Evolutionary conservation across 1,140 invertebrate genomes (phyloP).

Genomic region (Eubasilissa regina): DNA sequence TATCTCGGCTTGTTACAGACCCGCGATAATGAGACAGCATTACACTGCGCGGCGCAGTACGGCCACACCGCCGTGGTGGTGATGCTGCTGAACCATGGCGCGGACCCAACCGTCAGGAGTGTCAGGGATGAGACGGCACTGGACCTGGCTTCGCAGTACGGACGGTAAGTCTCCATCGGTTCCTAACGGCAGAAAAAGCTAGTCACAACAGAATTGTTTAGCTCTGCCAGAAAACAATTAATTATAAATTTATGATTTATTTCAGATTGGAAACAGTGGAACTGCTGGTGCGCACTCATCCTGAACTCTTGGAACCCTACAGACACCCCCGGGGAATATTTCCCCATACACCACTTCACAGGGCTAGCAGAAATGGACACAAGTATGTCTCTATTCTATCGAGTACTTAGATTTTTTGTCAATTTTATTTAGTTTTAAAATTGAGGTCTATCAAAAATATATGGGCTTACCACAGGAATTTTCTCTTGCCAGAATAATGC

Average conservation of each 20-base stretch:
- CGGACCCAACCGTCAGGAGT: slow-evolving; percentile 93
- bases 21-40: slow-evolving; percentile 92
- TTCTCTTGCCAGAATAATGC: too few species aligned
- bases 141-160: slow-evolving; percentile 95
- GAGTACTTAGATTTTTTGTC: not conserved
- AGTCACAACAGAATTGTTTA: too few species aligned
- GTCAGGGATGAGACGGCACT: slow-evolving; percentile 91
- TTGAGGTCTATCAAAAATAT: too few species aligned
- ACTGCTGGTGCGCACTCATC: slow-evolving; percentile 85
- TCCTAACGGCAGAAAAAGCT: too few species aligned
- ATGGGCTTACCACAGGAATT: too few species aligned
- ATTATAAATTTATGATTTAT: slow-evolving; percentile 45
- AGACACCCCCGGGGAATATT: slow-evolving; percentile 73
- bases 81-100: slow-evolving; percentile 87
- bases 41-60: slow-evolving; percentile 96
- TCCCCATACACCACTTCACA: slow-evolving; percentile 92
- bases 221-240: too few species aligned
- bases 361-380: slow-evolving; percentile 95
- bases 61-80: slow-evolving; percentile 92
- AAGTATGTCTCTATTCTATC: slow-evolving; percentile 75
- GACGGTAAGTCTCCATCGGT: slow-evolving; percentile 74
- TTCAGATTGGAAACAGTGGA: slow-evolving; percentile 90
- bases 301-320: slow-evolving; percentile 82
- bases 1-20: slow-evolving; percentile 78
- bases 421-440: too few species aligned